Evolutionary conservation across 1,140 invertebrate species (phyloP), one percentile per base, ranked within the genome.

Genomic region (Drosophila azteca): DNA sequence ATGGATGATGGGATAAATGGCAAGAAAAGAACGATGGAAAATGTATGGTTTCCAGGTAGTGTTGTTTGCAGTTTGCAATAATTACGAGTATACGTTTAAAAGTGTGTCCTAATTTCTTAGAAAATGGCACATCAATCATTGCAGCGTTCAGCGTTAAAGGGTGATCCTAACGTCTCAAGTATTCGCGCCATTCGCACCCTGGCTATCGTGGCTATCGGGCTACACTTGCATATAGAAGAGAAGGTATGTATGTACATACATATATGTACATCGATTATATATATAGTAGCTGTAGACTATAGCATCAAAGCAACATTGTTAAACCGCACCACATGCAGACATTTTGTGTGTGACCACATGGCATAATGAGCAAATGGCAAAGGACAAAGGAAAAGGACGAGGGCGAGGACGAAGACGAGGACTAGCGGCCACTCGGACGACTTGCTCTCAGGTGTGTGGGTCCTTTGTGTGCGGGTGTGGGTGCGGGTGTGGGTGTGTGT

Each of bases 261-360:
- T 20, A 20, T 20, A 20, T 20, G 29, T 45, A 45, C 7, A 45
- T n/a, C 11, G n/a, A 29, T 6, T 43, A 35, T 31, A 11, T 35
- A 15, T 41, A 51, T 26, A 11, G n/a, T 2, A 35, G 15, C 17
- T 63, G 39, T 67, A 67, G 35, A 24, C 20, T 54, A 35, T 77
- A 48, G 65, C 75, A 72, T 78, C 67, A 78, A 78, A 77, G 75
- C 58, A 80, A 62, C 77, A 58, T 62, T 65, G 77, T 71, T 70
- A 53, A 45, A 50, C 45, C 67, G 45, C 67, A 70, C 24, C 51
- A 45, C 77, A 77, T 49, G 62, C 66, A 69, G 67, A 81, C 78
- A 77, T 77, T 79, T 79, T 83, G 70, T 83, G 79, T 83, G 60
- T 78, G 80, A 84, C 80, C 80, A 84, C 80, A 84, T 72, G 76